Base-by-base conservation (phyloP, 2,888 invertebrate genomes). In the Barypeithes pellucidus region DNA sequence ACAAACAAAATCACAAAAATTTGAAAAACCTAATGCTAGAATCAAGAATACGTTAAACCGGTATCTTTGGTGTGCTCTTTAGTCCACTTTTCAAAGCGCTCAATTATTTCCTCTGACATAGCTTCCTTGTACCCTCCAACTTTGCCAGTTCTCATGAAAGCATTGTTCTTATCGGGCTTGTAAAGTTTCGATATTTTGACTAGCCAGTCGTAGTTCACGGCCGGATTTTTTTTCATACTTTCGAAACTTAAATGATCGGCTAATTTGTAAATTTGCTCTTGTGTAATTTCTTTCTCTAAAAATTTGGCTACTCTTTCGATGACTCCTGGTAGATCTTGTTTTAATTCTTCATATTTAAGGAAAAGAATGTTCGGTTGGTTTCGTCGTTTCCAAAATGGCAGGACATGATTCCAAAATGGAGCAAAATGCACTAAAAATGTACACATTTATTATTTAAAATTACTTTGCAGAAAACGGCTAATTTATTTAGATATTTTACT, bases 21-120 rank as follows among this genome's bases (percentile, higher is more conserved):
- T 18, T 67, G 33, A 70, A 52, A 61, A 11, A 45, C 18, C 1
- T 11, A 33, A 16, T 54, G 45, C 54, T 22, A 52, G 1, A 22
- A 36, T 9, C 57, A 67, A 12, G 45, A 43, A 61, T 67, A 72
- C 14, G 41, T 67, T 57, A 78, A 74, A 57, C 88, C 92, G 0
- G 90, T 91, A 0, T 89, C 91, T 65, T 88, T 87, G 29, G 90
- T 84, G 84, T 92, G 88, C 47, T 88, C 83, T 29, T 88, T 88
- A 0, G 90, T 91, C 93, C 94, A 94, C 9, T 89, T 86, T 82
- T 95, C 93, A 81, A 95, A 94, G 77, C 89, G 87, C 62, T 88
- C 86, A 0, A 93, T 91, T 79, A 95, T 87, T 79, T 93, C 92
- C 1, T 90, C 89, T 0, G 91, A 90, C 90, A 96, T 93, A 74